phyloP scores from a whole-genome alignment of 2,888 invertebrate genomes.

The Horisme vitalbata region DNA sequence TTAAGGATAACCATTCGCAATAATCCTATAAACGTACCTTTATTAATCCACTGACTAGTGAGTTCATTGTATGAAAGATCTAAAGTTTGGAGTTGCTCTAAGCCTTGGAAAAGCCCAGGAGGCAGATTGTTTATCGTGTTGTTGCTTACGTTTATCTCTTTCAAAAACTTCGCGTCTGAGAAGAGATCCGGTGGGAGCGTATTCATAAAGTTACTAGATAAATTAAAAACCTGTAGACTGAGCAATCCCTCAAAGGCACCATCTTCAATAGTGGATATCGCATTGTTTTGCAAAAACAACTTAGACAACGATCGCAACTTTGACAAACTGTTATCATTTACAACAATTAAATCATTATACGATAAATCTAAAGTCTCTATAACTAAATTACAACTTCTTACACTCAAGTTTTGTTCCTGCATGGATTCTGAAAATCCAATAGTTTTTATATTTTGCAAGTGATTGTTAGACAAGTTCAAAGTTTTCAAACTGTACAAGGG shows the following conservation, averaged over 20 bases:
- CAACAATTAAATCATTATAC: constrained; percentile 86
- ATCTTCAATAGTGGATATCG: constrained; percentile 87
- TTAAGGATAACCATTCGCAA: constrained; percentile 89
- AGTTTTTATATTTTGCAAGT: constrained; percentile 89
- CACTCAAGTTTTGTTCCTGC: constrained; percentile 79
- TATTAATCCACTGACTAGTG: constrained; percentile 88
- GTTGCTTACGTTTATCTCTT: constrained; percentile 88
- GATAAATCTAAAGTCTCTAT: constrained; percentile 89
- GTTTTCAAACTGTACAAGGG: constrained; percentile 86
- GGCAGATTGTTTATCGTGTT: constrained; percentile 89
- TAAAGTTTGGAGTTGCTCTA: constrained; percentile 87
- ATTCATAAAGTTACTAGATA: constrained; percentile 90
- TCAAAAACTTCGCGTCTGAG: constrained; percentile 85
- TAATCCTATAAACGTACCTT: constrained; percentile 88
- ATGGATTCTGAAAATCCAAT: constrained; percentile 89
- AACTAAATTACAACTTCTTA: constrained; percentile 86
- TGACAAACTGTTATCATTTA: constrained; percentile 87
- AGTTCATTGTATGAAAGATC: constrained; percentile 89
- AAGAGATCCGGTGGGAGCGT: constrained; percentile 90
- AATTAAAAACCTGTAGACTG: constrained; percentile 87
- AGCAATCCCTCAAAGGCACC: constrained; percentile 87
- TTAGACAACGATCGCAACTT: constrained; percentile 86
- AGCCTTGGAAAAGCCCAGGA: constrained; percentile 87
- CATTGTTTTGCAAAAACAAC: constrained; percentile 89
- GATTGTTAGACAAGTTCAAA: constrained; percentile 89